Percentiles rank a stretch among this genome's conserved stretches.
phyloP scores from a whole-genome alignment of 2,113 vertebrate species.

The Hucho hucho region DNA sequence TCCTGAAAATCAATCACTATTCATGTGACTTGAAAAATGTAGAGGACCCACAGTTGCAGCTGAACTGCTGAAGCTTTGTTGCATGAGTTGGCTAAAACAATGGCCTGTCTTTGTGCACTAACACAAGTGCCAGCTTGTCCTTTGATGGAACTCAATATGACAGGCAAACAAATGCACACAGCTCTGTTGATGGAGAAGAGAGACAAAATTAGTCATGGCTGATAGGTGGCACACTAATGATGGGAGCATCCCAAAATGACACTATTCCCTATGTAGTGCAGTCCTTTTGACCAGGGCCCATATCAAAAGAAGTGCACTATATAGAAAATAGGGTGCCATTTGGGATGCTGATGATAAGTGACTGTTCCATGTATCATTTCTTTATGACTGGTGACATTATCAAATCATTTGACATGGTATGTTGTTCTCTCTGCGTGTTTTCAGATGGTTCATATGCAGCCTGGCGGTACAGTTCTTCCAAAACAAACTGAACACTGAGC shows the following conservation, averaged over 20 bases:
- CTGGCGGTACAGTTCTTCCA: slow-evolving; percentile 84
- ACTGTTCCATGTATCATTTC: no score
- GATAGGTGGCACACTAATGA: no score
- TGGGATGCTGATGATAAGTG: no score
- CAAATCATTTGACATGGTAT: background rate
- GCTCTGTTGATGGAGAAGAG: no score
- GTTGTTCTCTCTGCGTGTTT: slow-evolving; percentile 4
- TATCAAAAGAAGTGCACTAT: no score
- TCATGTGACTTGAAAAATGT: no score
- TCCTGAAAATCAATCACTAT: no score
- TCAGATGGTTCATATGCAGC: slow-evolving; percentile 84
- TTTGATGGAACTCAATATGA: background rate
- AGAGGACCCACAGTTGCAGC: background rate
- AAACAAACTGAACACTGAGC: slow-evolving; percentile 81
- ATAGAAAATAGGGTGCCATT: no score
- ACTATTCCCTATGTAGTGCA: no score
- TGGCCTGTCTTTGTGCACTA: slow-evolving; percentile 12
- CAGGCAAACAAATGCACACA: background rate
- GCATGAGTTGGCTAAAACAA: slow-evolving; percentile 1
- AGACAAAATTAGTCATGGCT: no score
- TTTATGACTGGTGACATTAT: background rate
- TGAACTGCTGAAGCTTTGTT: background rate
- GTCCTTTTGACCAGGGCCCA: no score
- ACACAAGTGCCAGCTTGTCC: slow-evolving; percentile 24
- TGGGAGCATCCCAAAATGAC: no score